Conservation (phyloP, 2,797 vertebrate species). For the Clarias platycephalus region DNA sequence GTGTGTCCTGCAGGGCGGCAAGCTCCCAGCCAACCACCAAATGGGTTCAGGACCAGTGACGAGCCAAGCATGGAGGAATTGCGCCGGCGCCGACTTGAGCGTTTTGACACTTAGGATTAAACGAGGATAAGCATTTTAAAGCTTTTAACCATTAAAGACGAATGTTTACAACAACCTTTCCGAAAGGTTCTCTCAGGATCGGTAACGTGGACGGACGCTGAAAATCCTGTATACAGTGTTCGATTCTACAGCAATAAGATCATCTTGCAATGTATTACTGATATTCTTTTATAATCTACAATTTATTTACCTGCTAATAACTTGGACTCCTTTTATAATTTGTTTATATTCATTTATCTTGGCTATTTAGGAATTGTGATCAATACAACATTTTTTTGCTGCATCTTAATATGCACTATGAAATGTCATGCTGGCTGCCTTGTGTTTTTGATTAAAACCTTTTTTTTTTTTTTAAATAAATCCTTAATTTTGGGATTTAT, state of each 20-base stretch:
- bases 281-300: not conserved
- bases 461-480: constrained; percentile 51
- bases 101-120: constrained; percentile 64
- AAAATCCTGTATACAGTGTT: not conserved
- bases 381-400: not conserved
- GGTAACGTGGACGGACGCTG: not conserved
- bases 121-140: not conserved
- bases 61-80: constrained; percentile 63
- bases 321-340: not conserved
- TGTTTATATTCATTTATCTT: not conserved
- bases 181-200: not conserved
- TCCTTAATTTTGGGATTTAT: not conserved
- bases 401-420: not conserved
- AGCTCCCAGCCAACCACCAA: constrained; percentile 44
- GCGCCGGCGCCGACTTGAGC: constrained; percentile 65
- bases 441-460: not conserved
- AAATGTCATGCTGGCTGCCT: not conserved
- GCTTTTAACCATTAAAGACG: not conserved
- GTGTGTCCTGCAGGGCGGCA: constrained; percentile 55
- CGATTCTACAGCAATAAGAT: not conserved
- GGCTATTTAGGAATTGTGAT: not conserved
- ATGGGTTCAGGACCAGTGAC: constrained; percentile 57
- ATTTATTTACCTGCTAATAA: not conserved
- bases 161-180: not conserved
- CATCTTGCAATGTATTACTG: too few species aligned